Evolutionary conservation across 1,140 invertebrate genomes (phyloP).

Genomic region (Microplitis demolitor): DNA sequence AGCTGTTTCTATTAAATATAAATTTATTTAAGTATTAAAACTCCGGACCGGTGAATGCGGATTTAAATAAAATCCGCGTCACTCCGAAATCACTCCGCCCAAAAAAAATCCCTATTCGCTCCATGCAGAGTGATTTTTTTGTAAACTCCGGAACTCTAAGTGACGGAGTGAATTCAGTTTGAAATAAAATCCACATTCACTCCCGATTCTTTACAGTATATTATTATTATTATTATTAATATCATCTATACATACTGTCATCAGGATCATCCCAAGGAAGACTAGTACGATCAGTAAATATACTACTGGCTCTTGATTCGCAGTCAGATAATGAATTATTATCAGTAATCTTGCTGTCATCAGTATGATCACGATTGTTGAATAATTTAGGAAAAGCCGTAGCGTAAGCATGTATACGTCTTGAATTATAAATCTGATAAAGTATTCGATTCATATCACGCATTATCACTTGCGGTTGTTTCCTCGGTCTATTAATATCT

Average conservation of each 20-base stretch:
- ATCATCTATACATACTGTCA: conserved; percentile 44
- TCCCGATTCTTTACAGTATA: too few species aligned
- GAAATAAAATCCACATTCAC: too few species aligned
- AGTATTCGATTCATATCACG: conserved; percentile 82
- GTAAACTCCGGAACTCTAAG: too few species aligned
- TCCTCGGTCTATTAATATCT: conserved; percentile 69
- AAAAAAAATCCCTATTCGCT: too few species aligned
- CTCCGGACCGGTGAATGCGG: too few species aligned
- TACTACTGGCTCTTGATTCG: conserved; percentile 44
- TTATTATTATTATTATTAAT: too few species aligned
- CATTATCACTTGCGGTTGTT: conserved; percentile 80
- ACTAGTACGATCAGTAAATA: conserved; percentile 45
- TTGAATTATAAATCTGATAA: conserved; percentile 72
- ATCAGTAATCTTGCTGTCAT: conserved; percentile 32
- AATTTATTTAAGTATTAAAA: too few species aligned
- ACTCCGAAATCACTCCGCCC: too few species aligned
- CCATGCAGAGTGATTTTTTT: too few species aligned
- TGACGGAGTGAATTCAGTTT: too few species aligned
- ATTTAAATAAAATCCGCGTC: too few species aligned
- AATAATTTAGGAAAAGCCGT: conserved; percentile 59
- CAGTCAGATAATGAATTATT: conserved; percentile 42
- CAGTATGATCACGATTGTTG: conserved; percentile 34
- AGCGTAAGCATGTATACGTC: conserved; percentile 66
- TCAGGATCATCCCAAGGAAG: conserved; percentile 49
- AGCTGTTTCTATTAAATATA: too few species aligned